These are phyloP conservation scores for Pilophorus perplexus DNA, from an alignment of 2,888 invertebrate genomes.

Conservation along the genomic window DNA sequence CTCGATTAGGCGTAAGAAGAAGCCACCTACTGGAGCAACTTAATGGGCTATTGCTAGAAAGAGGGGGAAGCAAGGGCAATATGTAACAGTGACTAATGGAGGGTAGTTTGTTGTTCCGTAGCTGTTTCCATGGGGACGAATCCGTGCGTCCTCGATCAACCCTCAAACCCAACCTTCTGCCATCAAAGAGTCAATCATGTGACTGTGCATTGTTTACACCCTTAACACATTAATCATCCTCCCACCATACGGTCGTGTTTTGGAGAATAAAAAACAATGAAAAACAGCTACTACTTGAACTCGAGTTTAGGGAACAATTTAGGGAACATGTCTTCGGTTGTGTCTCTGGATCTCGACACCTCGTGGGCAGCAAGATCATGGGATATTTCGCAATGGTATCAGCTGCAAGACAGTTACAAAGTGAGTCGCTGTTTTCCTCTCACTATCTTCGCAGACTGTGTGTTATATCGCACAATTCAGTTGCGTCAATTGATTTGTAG, in stretches of 20 bases:
- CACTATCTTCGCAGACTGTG: no score
- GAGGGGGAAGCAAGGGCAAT: no score
- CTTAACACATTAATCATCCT: conserved; percentile 9
- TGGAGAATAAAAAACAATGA: conserved; percentile 29
- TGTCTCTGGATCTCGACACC: conserved; percentile 58
- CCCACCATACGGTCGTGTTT: not conserved
- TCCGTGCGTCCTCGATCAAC: conserved; percentile 9
- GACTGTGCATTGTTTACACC: conserved; percentile 31
- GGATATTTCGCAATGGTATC: conserved; percentile 52
- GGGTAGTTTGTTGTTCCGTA: conserved; percentile 21
- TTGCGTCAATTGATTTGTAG: no score
- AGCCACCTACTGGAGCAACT: no score
- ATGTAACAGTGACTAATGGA: conserved; percentile 2
- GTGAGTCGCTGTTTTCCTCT: no score
- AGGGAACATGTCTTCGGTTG: conserved; percentile 50
- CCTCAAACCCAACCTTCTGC: not conserved
- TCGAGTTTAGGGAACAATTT: conserved; percentile 37
- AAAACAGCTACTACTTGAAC: conserved; percentile 33
- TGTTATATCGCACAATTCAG: no score
- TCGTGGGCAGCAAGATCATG: conserved; percentile 62
- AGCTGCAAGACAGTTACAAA: conserved; percentile 36
- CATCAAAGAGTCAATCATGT: conserved; percentile 33
- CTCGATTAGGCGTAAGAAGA: no score
- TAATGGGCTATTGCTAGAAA: no score
- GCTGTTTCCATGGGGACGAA: conserved; percentile 11